phyloP scores from a whole-genome alignment of 2,888 invertebrate genomes.

The Apamea sordens region DNA sequence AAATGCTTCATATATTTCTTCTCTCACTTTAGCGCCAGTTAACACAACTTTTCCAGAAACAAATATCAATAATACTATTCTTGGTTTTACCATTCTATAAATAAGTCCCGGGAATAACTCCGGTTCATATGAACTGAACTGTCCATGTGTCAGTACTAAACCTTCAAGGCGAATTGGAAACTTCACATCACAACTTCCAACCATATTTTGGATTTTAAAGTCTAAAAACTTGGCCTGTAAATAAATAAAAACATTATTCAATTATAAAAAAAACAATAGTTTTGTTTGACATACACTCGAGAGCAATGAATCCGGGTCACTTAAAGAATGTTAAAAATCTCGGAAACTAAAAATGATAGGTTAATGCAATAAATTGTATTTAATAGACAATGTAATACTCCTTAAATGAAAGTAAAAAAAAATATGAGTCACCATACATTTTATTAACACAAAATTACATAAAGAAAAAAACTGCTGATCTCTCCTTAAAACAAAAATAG shows the following conservation, averaged over 20 bases:
- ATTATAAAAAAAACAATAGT: not conserved
- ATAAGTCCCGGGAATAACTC: slow-evolving; percentile 99
- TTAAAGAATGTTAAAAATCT: too few relatives aligned
- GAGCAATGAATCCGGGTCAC: too few relatives aligned
- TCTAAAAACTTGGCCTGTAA: slow-evolving; percentile 94
- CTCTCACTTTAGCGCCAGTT: slow-evolving; percentile 98
- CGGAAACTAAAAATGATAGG: too few relatives aligned
- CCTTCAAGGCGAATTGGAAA: slow-evolving; percentile 94
- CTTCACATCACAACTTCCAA: slow-evolving; percentile 94
- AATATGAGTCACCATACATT: too few relatives aligned
- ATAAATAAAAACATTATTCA: slow-evolving; percentile 37
- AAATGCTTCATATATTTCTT: slow-evolving; percentile 98
- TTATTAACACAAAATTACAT: too few relatives aligned
- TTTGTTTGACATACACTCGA: not conserved
- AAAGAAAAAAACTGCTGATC: too few relatives aligned
- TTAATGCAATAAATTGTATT: too few relatives aligned
- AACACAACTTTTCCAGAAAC: slow-evolving; percentile 99
- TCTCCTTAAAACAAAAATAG: too few relatives aligned
- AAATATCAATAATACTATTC: slow-evolving; percentile 99
- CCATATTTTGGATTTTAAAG: slow-evolving; percentile 96
- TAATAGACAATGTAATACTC: too few relatives aligned
- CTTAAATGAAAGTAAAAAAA: too few relatives aligned
- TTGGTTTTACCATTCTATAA: slow-evolving; percentile 99
- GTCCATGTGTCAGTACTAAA: slow-evolving; percentile 93
- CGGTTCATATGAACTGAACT: slow-evolving; percentile 97